phyloP scores from a whole-genome alignment of 1,140 invertebrate genomes.

The Phthorimaea operculella region DNA sequence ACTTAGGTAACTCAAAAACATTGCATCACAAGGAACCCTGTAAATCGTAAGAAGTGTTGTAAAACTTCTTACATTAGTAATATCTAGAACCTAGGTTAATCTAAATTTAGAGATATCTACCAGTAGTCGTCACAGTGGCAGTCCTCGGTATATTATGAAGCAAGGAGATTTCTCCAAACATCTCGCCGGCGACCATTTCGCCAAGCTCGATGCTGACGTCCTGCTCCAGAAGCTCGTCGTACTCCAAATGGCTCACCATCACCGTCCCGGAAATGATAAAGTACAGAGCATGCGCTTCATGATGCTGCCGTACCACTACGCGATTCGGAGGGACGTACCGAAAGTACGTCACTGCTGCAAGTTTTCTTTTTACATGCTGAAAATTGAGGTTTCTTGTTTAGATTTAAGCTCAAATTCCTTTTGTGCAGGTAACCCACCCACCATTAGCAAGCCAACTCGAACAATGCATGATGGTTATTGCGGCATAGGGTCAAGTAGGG shows the following conservation, averaged over 20 bases:
- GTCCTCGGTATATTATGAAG: slow-evolving; percentile 70
- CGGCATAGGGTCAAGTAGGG: no score
- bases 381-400: not conserved
- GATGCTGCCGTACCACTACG: slow-evolving; percentile 69
- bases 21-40: no score
- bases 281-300: slow-evolving; percentile 68
- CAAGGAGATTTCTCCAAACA: slow-evolving; percentile 74
- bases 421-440: no score
- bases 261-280: slow-evolving; percentile 71
- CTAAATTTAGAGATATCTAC: slow-evolving; percentile 32
- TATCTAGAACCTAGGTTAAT: not conserved
- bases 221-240: slow-evolving; percentile 62
- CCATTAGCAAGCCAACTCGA: no score
- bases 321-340: slow-evolving; percentile 67
- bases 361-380: slow-evolving; percentile 64
- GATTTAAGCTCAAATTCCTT: no score
- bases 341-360: slow-evolving; percentile 69
- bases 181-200: slow-evolving; percentile 64
- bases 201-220: slow-evolving; percentile 58
- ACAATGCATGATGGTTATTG: no score
- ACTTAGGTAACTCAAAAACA: no score
- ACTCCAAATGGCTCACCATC: slow-evolving; percentile 57
- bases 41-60: no score
- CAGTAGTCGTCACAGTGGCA: slow-evolving; percentile 67
- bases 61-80: not conserved